phyloP scores from a whole-genome alignment of 2,113 vertebrate genomes.

The Periophthalmodon schlosseri region DNA sequence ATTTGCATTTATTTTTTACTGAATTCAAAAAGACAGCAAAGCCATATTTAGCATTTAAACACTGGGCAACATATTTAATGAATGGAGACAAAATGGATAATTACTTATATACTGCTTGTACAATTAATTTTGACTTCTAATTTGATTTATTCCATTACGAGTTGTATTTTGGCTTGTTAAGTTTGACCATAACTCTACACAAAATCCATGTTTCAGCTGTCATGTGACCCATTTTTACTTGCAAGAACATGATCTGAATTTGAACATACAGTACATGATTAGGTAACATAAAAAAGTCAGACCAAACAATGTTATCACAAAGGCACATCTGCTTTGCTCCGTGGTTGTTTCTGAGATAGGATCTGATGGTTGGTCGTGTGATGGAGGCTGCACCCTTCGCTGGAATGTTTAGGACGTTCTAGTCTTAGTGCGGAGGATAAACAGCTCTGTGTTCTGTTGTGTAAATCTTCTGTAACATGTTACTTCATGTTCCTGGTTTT shows the following conservation, averaged over 20 bases:
- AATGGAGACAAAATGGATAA: too few relatives aligned
- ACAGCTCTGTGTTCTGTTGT: constrained; percentile 13
- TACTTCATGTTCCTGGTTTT: neutral
- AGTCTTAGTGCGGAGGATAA: constrained; percentile 15
- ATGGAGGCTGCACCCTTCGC: constrained; percentile 10
- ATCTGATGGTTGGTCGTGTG: constrained; percentile 18
- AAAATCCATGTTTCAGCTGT: neutral
- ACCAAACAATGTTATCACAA: constrained; percentile 1
- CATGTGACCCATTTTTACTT: neutral
- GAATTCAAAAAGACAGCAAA: too few relatives aligned
- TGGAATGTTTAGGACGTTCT: constrained; percentile 15
- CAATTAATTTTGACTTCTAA: too few relatives aligned
- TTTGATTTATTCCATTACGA: too few relatives aligned
- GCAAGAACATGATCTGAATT: neutral
- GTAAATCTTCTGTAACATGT: constrained; percentile 7
- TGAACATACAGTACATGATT: neutral
- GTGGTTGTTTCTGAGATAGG: neutral
- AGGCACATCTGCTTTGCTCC: neutral
- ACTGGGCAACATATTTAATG: too few relatives aligned
- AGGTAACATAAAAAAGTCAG: neutral
- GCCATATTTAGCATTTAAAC: too few relatives aligned
- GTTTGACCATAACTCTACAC: too few relatives aligned
- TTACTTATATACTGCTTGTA: too few relatives aligned
- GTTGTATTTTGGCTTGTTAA: too few relatives aligned
- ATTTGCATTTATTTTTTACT: too few relatives aligned